phyloP scores from a whole-genome alignment of 2,888 invertebrate genomes.

The Rhagophthalmus giganteus region DNA sequence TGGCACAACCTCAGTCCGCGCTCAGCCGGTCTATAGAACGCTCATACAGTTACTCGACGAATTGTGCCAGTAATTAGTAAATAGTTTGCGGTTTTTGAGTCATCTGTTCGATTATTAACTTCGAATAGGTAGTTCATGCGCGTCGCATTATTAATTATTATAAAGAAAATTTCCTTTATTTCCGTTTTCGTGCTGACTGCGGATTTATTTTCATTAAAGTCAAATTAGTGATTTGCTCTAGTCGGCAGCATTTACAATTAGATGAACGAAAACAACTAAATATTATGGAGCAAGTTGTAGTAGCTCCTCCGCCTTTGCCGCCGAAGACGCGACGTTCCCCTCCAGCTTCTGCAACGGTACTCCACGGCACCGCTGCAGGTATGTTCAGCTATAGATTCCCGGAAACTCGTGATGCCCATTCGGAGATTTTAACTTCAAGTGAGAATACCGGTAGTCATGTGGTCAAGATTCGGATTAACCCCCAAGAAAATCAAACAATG shows the following conservation, averaged over 20 bases:
- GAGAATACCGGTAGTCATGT: constrained; percentile 57
- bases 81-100: constrained; percentile 15
- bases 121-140: too few relatives aligned
- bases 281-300: constrained; percentile 61
- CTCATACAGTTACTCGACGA: constrained; percentile 40
- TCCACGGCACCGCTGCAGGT: constrained; percentile 45
- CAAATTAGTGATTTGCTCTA: too few relatives aligned
- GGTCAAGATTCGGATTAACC: constrained; percentile 72
- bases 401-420: constrained; percentile 39
- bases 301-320: constrained; percentile 61
- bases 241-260: too few relatives aligned
- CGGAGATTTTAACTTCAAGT: constrained; percentile 25
- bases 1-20: constrained; percentile 40
- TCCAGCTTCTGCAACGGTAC: constrained; percentile 57
- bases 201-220: too few relatives aligned
- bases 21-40: constrained; percentile 39
- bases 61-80: constrained; percentile 36
- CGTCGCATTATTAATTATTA: too few relatives aligned
- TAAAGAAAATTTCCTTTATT: too few relatives aligned
- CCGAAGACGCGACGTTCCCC: constrained; percentile 58
- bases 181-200: too few relatives aligned
- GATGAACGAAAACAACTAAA: constrained; percentile 29
- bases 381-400: constrained; percentile 48
- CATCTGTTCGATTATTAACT: constrained; percentile 7
- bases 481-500: constrained; percentile 53